Base-by-base conservation (phyloP, 1,140 invertebrate genomes). In the Zaprionus taronus region DNA sequence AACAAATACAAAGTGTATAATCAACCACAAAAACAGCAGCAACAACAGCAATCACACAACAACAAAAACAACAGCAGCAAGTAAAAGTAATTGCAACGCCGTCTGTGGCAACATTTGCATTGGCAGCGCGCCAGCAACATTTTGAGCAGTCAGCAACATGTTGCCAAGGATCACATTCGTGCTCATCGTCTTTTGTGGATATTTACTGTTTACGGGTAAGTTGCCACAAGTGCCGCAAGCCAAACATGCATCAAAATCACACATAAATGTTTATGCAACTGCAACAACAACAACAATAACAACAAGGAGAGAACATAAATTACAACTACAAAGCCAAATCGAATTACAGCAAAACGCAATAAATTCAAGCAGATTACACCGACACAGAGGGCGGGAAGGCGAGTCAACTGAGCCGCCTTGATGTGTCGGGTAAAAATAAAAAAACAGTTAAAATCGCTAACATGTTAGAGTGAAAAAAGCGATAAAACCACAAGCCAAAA, bases 151-250 rank as follows among this genome's bases (percentile, higher is more conserved):
- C 31, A 78, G 76, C 89, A 91, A 79, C 72, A 91, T 91, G 90
- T 83, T 91, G 82, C 89, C 89, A 60, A 91, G 90, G 72, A 89
- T 91, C 80, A 81, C 65, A 51, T 70, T 92, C 56, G 71, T 92
- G 74, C 61, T 92, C 31, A 78, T 92, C 64, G 74, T 92, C 67
- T 74, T 92, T 77, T 92, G 91, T 79, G 91, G 91, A 92, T 92
- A 91, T 83, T 79, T 92, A 70, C 80, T 92, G 73, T 78, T 84
- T 69, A 82, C 84, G 62, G 84, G 84, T 89, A 73, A 78, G 84
- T 85, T 61, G 24, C 41, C n/a, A 15, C n/a, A n/a, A 47, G 41
- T 61, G 24, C 41, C n/a, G n/a, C n/a, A 1, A 47, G n/a, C 0
- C 41, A 47, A 17, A 47, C 28, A 55, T 47, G n/a, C 28, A 76